Evolutionary conservation across 1,140 invertebrate species (phyloP).

Genomic region (Rhysida immarginata): DNA sequence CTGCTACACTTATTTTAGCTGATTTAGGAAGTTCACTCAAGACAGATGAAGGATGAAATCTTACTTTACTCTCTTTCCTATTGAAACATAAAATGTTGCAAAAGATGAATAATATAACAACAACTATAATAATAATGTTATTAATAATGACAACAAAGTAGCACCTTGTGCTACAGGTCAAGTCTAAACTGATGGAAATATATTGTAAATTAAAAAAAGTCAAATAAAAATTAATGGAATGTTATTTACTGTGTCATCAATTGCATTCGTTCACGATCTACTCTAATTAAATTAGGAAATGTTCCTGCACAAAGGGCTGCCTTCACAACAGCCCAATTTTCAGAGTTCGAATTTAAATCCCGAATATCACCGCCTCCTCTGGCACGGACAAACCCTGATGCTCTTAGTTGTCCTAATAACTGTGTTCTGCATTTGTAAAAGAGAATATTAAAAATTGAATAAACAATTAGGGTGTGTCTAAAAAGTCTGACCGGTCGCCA

Average conservation of each 20-base stretch:
- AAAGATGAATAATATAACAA: background rate
- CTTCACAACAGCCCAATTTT: conserved; percentile 83
- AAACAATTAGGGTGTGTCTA: background rate
- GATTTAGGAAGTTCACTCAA: conserved; percentile 36
- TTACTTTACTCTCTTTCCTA: conserved; percentile 54
- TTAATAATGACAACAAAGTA: too few relatives aligned
- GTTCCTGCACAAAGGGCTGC: conserved; percentile 68
- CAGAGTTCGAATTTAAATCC: conserved; percentile 66
- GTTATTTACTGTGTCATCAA: conserved; percentile 42
- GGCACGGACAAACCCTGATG: conserved; percentile 62
- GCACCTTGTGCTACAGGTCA: too few relatives aligned
- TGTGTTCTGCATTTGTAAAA: conserved; percentile 41
- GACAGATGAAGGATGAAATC: conserved; percentile 56
- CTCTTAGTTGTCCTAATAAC: conserved; percentile 67
- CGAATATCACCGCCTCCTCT: conserved; percentile 55
- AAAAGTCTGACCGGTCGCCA: too few relatives aligned
- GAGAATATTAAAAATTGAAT: background rate
- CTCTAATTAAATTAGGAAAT: conserved; percentile 70
- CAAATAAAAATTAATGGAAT: background rate
- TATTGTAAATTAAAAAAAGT: too few relatives aligned
- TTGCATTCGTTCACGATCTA: conserved; percentile 40
- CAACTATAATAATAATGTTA: too few relatives aligned
- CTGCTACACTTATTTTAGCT: conserved; percentile 24
- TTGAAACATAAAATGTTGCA: background rate
- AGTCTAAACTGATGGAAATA: too few relatives aligned